Percentiles rank a stretch among this genome's conserved stretches.
phyloP scores from a whole-genome alignment of 2,888 invertebrate species.

The Schrankia costaestrigalis region DNA sequence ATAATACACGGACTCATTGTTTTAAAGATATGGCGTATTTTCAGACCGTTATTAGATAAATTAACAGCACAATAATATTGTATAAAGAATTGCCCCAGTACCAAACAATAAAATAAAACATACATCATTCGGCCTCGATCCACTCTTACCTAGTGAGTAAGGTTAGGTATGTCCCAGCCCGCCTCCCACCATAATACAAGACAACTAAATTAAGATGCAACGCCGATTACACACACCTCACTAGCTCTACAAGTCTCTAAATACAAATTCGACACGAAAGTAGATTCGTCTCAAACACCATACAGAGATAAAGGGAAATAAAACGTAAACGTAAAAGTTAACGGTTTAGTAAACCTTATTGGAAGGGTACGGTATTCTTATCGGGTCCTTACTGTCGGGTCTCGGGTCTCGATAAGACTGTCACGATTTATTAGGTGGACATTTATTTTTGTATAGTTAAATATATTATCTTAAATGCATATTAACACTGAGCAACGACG shows the following conservation, averaged over 20 bases:
- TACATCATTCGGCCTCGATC: slow-evolving; percentile 41
- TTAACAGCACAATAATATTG: too few relatives aligned
- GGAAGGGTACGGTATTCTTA: slow-evolving; percentile 57
- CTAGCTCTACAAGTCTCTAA: slow-evolving; percentile 46
- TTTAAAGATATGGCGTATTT: too few relatives aligned
- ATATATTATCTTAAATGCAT: slow-evolving; percentile 79
- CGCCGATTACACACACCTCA: slow-evolving; percentile 66
- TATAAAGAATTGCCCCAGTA: too few relatives aligned
- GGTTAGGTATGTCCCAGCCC: slow-evolving; percentile 55
- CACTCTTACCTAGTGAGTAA: slow-evolving; percentile 54
- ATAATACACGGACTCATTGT: too few relatives aligned
- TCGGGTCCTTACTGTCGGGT: slow-evolving; percentile 70
- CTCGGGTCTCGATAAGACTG: slow-evolving; percentile 70
- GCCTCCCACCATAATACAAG: slow-evolving; percentile 71
- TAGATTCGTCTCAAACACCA: slow-evolving; percentile 35
- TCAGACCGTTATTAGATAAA: too few relatives aligned
- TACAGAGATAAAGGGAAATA: slow-evolving; percentile 28
- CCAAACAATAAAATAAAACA: slow-evolving; percentile 51
- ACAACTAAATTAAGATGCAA: slow-evolving; percentile 80
- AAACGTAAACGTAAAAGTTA: slow-evolving; percentile 53
- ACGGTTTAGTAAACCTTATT: slow-evolving; percentile 37
- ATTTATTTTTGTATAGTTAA: slow-evolving; percentile 74
- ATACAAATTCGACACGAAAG: slow-evolving; percentile 23
- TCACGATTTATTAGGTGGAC: slow-evolving; percentile 75
- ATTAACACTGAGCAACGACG: slow-evolving; percentile 74